Evolutionary conservation across 2,797 vertebrate genomes (phyloP), one percentile per base, ranked within the genome.

Genomic region (Coregonus suidteri): DNA sequence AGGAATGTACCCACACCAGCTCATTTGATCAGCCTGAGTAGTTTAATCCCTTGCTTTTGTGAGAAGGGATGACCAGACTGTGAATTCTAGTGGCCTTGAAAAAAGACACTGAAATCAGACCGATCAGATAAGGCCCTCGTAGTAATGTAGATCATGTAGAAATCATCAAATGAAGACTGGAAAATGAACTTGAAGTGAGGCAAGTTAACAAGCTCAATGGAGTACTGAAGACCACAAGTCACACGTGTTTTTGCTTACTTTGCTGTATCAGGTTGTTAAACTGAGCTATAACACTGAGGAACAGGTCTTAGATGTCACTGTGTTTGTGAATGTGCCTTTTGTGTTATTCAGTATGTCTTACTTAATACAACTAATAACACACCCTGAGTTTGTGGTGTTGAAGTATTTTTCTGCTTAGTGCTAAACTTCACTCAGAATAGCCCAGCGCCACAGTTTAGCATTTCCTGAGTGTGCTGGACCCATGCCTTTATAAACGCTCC

Each of bases 391-490:
- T 73, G 71, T 18, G 4, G 6, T 59, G 11, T 70, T 5, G 6
- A 30, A 14, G 35, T 73, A 3, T 73, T 41, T 64, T 82, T 79
- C 34, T 78, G 25, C 74, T 76, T 30, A 51, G 74, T 31, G 71
- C 30, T 72, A 25, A 73, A 31, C 75, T 75, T 73, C 71, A 72
- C 85, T 88, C 76, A 86, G 83, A 91, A 91, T 88, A 89, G 86
- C 82, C 81, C 77, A 0, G 80, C 82, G 83, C 84, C 81, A 87
- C 78, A 83, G 86, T 82, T 85, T 47, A 87, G 89, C 87, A 81
- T 88, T 90, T 90, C 88, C 88, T 90, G 86, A 85, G 79, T 84
- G 64, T 75, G 71, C 74, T 86, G 85, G 85, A 87, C 65, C 77
- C 56, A 3, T 71, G 84, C 83, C 91, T 82, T 75, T 75, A 66